phyloP scores from a whole-genome alignment of 2,797 vertebrate species.

The Danio aesculapii region DNA sequence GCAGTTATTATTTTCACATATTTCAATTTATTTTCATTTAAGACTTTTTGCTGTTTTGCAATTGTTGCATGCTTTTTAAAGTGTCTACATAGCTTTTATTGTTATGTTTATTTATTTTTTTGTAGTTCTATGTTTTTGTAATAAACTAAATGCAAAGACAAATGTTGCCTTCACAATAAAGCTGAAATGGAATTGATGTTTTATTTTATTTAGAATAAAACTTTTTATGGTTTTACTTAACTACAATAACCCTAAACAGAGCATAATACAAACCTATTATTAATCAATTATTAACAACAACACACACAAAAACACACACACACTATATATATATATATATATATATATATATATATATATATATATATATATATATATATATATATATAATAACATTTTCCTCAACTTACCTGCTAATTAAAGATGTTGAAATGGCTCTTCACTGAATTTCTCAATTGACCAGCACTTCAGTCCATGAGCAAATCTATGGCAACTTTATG shows the following conservation, averaged over 20 bases:
- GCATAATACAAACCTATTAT: background rate
- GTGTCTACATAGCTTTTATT: background rate
- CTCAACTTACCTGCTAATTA: conserved; percentile 57
- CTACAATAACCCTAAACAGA: background rate
- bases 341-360: too few species aligned
- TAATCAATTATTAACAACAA: background rate
- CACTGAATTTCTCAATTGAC: conserved; percentile 16
- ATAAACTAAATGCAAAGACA: background rate
- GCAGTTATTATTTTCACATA: too few species aligned
- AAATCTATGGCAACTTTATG: conserved; percentile 54
- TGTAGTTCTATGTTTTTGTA: too few species aligned
- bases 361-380: too few species aligned
- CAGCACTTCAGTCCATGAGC: conserved; percentile 64
- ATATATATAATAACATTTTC: background rate
- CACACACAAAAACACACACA: background rate
- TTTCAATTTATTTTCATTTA: too few species aligned
- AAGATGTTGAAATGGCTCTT: conserved; percentile 14
- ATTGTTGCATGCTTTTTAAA: too few species aligned
- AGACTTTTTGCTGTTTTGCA: too few species aligned
- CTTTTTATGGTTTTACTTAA: background rate
- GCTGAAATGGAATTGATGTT: background rate
- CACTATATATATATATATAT: too few species aligned
- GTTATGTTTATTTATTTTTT: background rate
- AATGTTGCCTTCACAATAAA: background rate
- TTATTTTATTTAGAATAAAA: background rate